phyloP scores from a whole-genome alignment of 2,797 vertebrate species.

The Coreius guichenoti region DNA sequence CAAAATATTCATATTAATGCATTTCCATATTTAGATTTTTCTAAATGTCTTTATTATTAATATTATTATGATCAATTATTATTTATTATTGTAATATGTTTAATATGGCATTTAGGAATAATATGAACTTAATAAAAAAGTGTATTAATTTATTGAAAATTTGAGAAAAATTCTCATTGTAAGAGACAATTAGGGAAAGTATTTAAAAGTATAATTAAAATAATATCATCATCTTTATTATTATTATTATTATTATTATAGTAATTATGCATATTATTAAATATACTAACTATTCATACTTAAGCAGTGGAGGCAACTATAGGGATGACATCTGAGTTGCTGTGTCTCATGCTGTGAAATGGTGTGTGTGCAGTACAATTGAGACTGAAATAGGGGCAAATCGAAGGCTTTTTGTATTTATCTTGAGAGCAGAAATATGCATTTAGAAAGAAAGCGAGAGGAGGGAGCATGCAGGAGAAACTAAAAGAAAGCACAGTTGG shows the following conservation, averaged over 20 bases:
- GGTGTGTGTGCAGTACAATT: slow-evolving; percentile 15
- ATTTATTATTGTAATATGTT: not conserved
- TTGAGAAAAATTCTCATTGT: not conserved
- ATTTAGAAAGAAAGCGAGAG: slow-evolving; percentile 15
- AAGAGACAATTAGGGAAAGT: not conserved
- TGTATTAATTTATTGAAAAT: not conserved
- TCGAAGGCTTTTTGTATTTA: slow-evolving; percentile 30
- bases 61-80: not conserved
- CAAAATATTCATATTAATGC: not conserved
- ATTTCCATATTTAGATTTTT: not conserved
- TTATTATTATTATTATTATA: not conserved
- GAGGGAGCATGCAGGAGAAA: slow-evolving; percentile 17
- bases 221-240: not conserved
- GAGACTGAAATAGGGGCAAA: slow-evolving; percentile 42
- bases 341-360: slow-evolving; percentile 29
- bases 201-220: not conserved
- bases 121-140: not conserved
- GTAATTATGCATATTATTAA: not conserved
- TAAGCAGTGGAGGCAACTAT: not conserved
- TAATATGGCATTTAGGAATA: not conserved
- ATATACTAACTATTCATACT: not conserved
- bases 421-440: slow-evolving; percentile 50
- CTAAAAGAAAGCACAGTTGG: slow-evolving; percentile 50
- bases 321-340: not conserved
- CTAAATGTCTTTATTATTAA: not conserved